Base-by-base conservation (phyloP, 2,888 invertebrate species). In the Nematopogon swammerdamellus region DNA sequence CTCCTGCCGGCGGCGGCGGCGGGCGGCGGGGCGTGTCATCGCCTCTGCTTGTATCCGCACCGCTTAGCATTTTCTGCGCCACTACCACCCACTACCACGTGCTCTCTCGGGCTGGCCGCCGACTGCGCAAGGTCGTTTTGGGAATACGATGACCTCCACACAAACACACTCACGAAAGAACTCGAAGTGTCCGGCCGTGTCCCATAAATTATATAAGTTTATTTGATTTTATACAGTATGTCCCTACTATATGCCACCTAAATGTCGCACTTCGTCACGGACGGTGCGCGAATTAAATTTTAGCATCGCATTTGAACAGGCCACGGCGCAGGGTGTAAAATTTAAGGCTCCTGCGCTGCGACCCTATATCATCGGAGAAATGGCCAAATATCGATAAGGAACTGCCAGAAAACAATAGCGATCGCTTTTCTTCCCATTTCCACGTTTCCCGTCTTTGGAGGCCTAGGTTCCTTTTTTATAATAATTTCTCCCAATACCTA, bases 91-190 rank as follows among this genome's bases (percentile, higher is more conserved):
- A n/a, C n/a, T n/a, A n/a, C n/a, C n/a, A n/a, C n/a, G n/a, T n/a
- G n/a, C n/a, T n/a, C n/a, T n/a, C n/a, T n/a, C n/a, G n/a, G n/a
- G n/a, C n/a, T n/a, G n/a, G n/a, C 68, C 75, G 71, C 71, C 70
- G 77, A 73, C 77, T 75, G 70, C 62, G 67, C 77, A 77, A 77
- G 77, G 77, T 74, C 77, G 71, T 63, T 36, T 14, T 14, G 57
- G 57, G 63, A 68, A 68, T 65, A 59, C 71, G 72, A 77, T 71
- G 76, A 79, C 77, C 77, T 77, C 72, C 70, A 62, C 60, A 50
- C 45, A 54, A 60, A 57, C 57, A 59, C 58, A 63, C 60, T 52
- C 56, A 59, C 53, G 56, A 63, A 66, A 4, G 8, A 6, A 25
- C 25, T 25, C 25, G 11, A 4, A 36, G n/a, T 14, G 14, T 14